A percentile compares a stretch with the other conserved stretches of the same genome.
Evolutionary conservation across 1,140 invertebrate genomes (phyloP).

Genomic region (Penaeus japonicus): DNA sequence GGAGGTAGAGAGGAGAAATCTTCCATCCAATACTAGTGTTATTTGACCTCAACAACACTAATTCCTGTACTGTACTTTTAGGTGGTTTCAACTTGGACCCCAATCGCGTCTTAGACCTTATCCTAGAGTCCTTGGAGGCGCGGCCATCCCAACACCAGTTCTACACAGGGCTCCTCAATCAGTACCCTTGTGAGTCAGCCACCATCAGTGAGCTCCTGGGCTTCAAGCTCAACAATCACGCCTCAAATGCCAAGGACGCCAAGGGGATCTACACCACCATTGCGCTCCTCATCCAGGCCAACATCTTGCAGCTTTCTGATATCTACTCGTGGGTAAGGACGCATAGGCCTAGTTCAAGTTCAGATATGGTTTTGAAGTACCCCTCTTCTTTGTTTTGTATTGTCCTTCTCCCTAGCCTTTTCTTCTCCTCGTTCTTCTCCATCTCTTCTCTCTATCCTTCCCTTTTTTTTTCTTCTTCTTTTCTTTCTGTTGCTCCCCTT

Average conservation of each 20-base stretch:
- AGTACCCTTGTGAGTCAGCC: slow-evolving; percentile 84
- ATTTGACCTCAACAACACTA: not conserved
- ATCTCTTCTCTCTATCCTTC: not conserved
- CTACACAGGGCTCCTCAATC: slow-evolving; percentile 84
- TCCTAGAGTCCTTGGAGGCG: slow-evolving; percentile 96
- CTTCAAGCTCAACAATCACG: slow-evolving; percentile 89
- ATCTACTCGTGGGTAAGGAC: slow-evolving; percentile 89
- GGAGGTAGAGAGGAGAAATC: too few species aligned
- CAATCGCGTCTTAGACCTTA: slow-evolving; percentile 95
- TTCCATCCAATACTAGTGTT: too few species aligned
- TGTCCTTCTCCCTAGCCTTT: not conserved
- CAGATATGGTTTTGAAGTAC: not conserved
- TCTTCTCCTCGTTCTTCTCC: not conserved
- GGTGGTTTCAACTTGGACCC: slow-evolving; percentile 99
- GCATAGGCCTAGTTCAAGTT: not conserved
- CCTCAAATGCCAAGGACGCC: slow-evolving; percentile 69
- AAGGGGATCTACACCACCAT: slow-evolving; percentile 77
- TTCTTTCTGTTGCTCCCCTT: not conserved
- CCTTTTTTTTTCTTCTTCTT: not conserved
- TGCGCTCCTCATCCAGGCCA: slow-evolving; percentile 87
- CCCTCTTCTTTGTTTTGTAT: not conserved
- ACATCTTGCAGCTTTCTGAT: slow-evolving; percentile 84
- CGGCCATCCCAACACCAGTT: slow-evolving; percentile 72
- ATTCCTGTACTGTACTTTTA: slow-evolving; percentile 64
- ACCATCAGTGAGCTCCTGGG: slow-evolving; percentile 93